phyloP scores from a whole-genome alignment of 2,888 invertebrate species.

The Calameuta idolon region DNA sequence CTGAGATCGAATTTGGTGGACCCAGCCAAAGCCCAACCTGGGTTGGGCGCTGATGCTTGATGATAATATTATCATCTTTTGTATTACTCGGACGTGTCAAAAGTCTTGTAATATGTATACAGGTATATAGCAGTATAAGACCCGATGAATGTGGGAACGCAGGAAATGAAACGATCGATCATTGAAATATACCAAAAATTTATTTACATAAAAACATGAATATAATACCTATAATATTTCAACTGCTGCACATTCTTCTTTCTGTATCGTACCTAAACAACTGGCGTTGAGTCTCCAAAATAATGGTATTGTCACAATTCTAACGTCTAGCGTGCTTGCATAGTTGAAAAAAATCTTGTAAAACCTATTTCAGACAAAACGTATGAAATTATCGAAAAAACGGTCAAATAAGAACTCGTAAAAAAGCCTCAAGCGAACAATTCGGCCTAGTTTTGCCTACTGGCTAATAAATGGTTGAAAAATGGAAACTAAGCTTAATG shows the following conservation, averaged over 20 bases:
- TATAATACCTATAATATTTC: constrained; percentile 61
- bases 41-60: too few relatives aligned
- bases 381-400: not conserved
- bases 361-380: constrained; percentile 18
- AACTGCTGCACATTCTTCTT: constrained; percentile 53
- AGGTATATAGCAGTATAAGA: not conserved
- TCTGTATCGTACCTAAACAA: constrained; percentile 39
- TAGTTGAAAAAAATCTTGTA: constrained; percentile 31
- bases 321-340: constrained; percentile 40
- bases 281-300: constrained; percentile 43
- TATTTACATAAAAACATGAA: constrained; percentile 66
- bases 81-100: not conserved
- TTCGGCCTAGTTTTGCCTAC: not conserved
- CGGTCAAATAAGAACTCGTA: not conserved
- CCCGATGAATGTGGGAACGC: not conserved
- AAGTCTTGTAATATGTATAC: not conserved
- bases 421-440: not conserved
- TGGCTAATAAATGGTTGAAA: not conserved
- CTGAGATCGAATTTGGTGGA: too few relatives aligned
- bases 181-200: constrained; percentile 65
- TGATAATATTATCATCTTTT: too few relatives aligned
- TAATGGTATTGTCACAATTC: constrained; percentile 54
- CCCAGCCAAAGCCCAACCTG: too few relatives aligned
- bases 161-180: not conserved
- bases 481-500: not conserved